Conservation (phyloP, 1,140 invertebrate species). For the Bilobella aurantiaca region DNA sequence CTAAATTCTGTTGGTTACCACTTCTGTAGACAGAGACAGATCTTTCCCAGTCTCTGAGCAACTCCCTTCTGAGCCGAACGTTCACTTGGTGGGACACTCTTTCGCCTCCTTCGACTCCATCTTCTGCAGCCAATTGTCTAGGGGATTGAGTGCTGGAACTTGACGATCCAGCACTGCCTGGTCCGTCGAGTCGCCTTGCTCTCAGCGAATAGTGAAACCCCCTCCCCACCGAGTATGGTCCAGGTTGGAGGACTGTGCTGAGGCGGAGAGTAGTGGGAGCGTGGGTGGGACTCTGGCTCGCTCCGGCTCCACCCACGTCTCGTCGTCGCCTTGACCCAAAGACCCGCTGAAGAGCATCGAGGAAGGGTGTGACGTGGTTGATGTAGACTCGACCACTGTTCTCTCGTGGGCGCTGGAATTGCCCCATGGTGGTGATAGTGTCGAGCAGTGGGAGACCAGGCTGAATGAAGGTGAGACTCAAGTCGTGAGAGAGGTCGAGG, state of each 20-base stretch:
- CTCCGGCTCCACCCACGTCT: background rate
- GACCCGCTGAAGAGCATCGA: slow-evolving; percentile 24
- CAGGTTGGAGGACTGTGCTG: background rate
- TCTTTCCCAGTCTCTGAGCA: background rate
- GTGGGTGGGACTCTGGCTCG: background rate
- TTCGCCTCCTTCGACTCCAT: background rate
- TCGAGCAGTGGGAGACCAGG: slow-evolving; percentile 27
- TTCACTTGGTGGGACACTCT: background rate
- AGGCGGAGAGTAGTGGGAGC: background rate
- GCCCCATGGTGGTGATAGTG: slow-evolving; percentile 15
- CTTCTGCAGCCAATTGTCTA: too few relatives aligned
- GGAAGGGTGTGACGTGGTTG: slow-evolving; percentile 21
- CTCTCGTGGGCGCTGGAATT: slow-evolving; percentile 20
- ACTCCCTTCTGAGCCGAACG: background rate
- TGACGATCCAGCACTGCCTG: background rate
- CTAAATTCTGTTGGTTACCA: too few relatives aligned
- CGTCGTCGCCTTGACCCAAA: slow-evolving; percentile 16
- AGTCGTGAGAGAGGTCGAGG: slow-evolving; percentile 9
- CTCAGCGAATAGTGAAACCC: background rate
- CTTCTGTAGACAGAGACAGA: background rate
- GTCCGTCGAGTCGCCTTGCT: background rate
- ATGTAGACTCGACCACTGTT: slow-evolving; percentile 21
- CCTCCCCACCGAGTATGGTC: background rate
- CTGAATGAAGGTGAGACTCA: slow-evolving; percentile 18
- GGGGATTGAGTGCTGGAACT: too few relatives aligned